phyloP scores from a whole-genome alignment of 2,797 vertebrate species.

The Glyptemys insculpta region DNA sequence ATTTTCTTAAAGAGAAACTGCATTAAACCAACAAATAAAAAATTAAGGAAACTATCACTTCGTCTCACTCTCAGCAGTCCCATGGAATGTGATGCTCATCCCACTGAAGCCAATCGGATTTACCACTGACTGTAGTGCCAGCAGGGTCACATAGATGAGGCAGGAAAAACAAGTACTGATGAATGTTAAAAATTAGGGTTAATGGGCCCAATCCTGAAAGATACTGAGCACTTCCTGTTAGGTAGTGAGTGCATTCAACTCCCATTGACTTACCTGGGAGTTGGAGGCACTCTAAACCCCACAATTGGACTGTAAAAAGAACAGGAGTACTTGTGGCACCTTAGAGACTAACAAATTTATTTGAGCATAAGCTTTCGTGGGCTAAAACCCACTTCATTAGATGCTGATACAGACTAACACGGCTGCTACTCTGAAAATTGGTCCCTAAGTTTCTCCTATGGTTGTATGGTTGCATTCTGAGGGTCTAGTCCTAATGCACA shows the following conservation, averaged over 20 bases:
- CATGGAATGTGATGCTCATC: background rate
- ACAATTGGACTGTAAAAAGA: background rate
- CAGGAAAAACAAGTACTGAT: background rate
- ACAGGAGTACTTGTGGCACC: no score
- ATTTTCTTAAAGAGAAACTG: background rate
- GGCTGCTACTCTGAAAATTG: background rate
- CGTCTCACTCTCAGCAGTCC: background rate
- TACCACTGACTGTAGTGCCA: background rate
- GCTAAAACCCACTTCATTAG: no score
- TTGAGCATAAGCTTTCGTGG: no score
- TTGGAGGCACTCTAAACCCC: background rate
- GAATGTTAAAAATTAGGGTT: background rate
- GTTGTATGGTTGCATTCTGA: background rate
- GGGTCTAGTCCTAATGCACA: background rate
- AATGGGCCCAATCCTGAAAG: background rate
- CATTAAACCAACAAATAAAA: background rate
- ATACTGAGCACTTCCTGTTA: background rate
- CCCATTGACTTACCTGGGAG: background rate
- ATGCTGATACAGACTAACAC: no score
- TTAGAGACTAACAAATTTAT: no score
- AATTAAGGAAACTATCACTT: background rate
- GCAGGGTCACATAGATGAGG: background rate
- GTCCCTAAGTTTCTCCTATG: background rate
- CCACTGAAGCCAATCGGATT: background rate
- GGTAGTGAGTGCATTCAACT: background rate